These are phyloP conservation scores for Periophthalmus modestus DNA, from an alignment of 2,113 vertebrate genomes.

Conservation along the genomic window DNA sequence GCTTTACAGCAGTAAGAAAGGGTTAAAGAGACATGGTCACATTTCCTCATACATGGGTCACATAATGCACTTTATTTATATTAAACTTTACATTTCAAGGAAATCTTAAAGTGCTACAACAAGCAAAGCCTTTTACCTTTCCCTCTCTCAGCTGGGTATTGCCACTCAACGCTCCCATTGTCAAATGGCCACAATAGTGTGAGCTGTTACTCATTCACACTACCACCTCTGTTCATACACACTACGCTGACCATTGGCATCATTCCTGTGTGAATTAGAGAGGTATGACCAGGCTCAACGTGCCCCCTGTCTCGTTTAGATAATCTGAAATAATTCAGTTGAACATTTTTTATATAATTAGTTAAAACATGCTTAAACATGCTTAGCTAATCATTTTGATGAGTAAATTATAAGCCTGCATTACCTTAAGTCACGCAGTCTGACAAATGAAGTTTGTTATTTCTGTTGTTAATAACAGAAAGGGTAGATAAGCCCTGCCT, in stretches of 20 bases:
- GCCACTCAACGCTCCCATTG: constrained; percentile 34
- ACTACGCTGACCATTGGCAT: constrained; percentile 1
- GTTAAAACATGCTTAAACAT: not conserved
- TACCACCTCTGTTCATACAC: constrained; percentile 10
- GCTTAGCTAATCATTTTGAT: not conserved
- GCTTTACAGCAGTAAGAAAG: too few relatives aligned
- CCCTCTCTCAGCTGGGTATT: constrained; percentile 17
- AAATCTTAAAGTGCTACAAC: too few relatives aligned
- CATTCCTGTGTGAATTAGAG: constrained; percentile 22
- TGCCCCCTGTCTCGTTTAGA: not conserved
- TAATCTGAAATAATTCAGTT: not conserved
- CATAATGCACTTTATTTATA: too few relatives aligned
- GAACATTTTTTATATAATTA: not conserved
- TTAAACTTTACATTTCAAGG: too few relatives aligned
- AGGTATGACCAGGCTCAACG: not conserved
- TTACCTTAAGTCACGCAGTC: not conserved
- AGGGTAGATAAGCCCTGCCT: not conserved
- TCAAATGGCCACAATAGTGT: constrained; percentile 29
- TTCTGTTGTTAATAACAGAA: not conserved
- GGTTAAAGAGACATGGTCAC: too few relatives aligned
- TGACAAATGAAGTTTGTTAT: not conserved
- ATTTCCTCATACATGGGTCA: too few relatives aligned
- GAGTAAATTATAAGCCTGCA: not conserved
- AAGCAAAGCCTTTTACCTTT: not conserved
- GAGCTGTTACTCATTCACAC: constrained; percentile 29